A percentile compares a stretch with the other conserved stretches of the same genome.
phyloP scores from a whole-genome alignment of 2,888 invertebrate species.

The Leptinotarsa peninsularis region DNA sequence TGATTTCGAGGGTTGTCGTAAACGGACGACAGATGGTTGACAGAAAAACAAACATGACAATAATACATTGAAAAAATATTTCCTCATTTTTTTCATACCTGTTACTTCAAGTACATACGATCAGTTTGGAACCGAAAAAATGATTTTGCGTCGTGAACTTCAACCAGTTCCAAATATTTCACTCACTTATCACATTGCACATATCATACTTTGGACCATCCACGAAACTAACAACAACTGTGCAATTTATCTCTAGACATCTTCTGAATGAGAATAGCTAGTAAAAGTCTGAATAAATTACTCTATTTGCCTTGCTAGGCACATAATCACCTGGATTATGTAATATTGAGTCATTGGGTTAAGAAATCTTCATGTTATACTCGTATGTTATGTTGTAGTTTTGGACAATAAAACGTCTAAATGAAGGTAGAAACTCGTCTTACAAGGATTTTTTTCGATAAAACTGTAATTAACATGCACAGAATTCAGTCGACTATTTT shows the following conservation, averaged over 20 bases:
- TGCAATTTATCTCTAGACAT: constrained; percentile 9
- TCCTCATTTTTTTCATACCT: no score
- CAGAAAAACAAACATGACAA: no score
- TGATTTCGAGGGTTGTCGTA: no score
- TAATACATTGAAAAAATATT: no score
- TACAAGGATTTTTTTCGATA: constrained; percentile 7
- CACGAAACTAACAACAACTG: not conserved
- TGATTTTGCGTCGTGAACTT: not conserved
- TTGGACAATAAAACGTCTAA: not conserved
- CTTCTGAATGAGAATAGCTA: constrained; percentile 10
- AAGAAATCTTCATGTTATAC: constrained; percentile 7
- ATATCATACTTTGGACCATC: constrained; percentile 10
- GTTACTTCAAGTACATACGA: no score
- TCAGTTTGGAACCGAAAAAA: not conserved
- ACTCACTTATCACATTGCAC: constrained; percentile 11
- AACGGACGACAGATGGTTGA: no score
- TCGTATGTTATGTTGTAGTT: not conserved
- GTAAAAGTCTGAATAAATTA: constrained; percentile 16
- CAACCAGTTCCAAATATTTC: not conserved
- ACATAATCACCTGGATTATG: constrained; percentile 14
- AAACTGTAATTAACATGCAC: not conserved
- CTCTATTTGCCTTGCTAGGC: constrained; percentile 19
- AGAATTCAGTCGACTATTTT: not conserved
- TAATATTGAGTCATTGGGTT: constrained; percentile 17
- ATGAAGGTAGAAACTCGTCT: not conserved